Base-by-base conservation (phyloP, 2,113 vertebrate genomes). In the Megaleporinus macrocephalus region DNA sequence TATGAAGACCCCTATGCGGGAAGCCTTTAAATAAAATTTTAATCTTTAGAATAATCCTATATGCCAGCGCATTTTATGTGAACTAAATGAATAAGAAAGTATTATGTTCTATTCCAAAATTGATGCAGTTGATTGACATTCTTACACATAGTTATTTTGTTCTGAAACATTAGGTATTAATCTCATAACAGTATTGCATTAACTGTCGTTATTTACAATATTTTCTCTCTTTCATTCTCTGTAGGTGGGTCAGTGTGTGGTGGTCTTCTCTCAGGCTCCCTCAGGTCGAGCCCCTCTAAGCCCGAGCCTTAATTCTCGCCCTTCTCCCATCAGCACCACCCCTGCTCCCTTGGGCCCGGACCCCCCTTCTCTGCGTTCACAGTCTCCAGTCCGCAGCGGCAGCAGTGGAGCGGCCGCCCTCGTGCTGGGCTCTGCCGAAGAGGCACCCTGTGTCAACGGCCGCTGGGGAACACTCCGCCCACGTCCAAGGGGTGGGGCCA, bases 201-300 rank as follows among this genome's bases (percentile, higher is more conserved):
- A n/a, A 7, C 36, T 36, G 36, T 36, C 36, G 36, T 36, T 36
- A 36, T 36, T 51, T 18, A 7, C 15, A 3, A 1, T 51, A 18
- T 51, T 47, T 61, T 41, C 0, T 41, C 9, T 62, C 62, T 88
- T 76, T 79, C 68, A 1, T 75, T 80, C 70, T 85, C 86, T 86
- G 72, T 84, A 99, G 98, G 98, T 99, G 79, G 98, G 98, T 6
- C 96, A 97, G 87, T 98, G 98, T 9, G 97, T 99, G 36, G 97
- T 99, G 88, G 98, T 99, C 55, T 99, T 99, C 89, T 99, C 98
- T 83, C 98, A 99, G 91, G 98, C 98, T 6, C 97, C 98, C 10
- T 98, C 96, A 0, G 98, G 98, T 1, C 94, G 96, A 6, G 97
- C 98, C 10, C 97, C 98, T 0, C 96, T 99, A 33, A 99, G 98